Percentiles rank a stretch among this genome's conserved stretches.
Evolutionary conservation across 2,888 invertebrate species (phyloP).

Genomic region (Fissipunctia ypsillon): DNA sequence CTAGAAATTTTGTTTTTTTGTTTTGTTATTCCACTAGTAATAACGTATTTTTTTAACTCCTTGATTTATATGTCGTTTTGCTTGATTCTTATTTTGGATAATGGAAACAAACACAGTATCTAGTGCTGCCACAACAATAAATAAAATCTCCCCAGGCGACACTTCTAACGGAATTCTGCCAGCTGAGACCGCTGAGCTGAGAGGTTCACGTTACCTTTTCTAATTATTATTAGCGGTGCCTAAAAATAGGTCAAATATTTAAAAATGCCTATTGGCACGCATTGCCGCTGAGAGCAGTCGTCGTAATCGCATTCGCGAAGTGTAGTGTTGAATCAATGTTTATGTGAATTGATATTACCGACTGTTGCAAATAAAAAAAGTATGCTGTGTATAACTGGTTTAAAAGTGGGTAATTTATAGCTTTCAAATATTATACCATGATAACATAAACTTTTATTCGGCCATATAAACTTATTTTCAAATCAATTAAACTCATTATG

Average conservation of each 20-base stretch:
- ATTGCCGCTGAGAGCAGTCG: conserved; percentile 80
- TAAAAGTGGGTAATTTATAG: conserved; percentile 11
- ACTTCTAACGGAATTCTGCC: conserved; percentile 74
- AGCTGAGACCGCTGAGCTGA: conserved; percentile 80
- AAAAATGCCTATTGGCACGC: conserved; percentile 87
- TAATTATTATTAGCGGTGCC: conserved; percentile 89
- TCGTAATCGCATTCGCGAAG: conserved; percentile 82
- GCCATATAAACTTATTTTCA: conserved; percentile 9
- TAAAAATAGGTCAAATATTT: conserved; percentile 90
- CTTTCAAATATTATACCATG: conserved; percentile 6
- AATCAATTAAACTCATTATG: conserved; percentile 38
- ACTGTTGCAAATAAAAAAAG: conserved; percentile 33
- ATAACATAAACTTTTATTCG: conserved; percentile 11
- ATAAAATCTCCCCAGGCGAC: conserved; percentile 67
- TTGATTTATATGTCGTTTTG: neutral
- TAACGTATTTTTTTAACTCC: neutral
- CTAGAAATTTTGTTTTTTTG: neutral
- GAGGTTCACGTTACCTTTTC: conserved; percentile 89
- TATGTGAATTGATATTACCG: conserved; percentile 56
- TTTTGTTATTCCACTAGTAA: neutral
- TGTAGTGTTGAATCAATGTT: conserved; percentile 71
- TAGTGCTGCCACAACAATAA: conserved; percentile 74
- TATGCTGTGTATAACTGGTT: conserved; percentile 23
- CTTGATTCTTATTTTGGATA: neutral
- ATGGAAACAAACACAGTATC: neutral